phyloP scores from a whole-genome alignment of 1,140 invertebrate species.

The Pissodes strobi region DNA sequence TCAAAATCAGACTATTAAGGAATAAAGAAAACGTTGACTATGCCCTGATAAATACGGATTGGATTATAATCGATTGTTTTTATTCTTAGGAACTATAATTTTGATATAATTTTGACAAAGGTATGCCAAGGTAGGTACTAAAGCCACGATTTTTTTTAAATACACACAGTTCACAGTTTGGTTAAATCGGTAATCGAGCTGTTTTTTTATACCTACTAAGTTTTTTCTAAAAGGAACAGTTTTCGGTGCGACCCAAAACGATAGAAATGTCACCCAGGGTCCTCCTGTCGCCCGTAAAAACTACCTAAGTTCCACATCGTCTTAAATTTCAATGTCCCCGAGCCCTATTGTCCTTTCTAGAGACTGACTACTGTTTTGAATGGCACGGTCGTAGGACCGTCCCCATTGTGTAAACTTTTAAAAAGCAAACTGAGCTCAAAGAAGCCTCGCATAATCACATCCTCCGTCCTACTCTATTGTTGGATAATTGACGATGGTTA shows the following conservation, averaged over 20 bases:
- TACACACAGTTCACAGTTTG: too few relatives aligned
- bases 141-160: too few relatives aligned
- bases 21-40: too few relatives aligned
- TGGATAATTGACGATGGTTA: constrained; percentile 3
- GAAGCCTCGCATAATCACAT: constrained; percentile 26
- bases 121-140: too few relatives aligned
- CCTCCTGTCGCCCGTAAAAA: constrained; percentile 9
- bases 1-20: too few relatives aligned
- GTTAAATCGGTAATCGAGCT: constrained; percentile 6
- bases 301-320: constrained; percentile 18
- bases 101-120: too few relatives aligned
- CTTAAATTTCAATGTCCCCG: constrained; percentile 32
- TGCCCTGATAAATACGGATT: too few relatives aligned
- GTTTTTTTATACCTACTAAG: constrained; percentile 3
- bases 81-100: too few relatives aligned
- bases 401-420: constrained; percentile 22
- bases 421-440: constrained; percentile 21
- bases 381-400: constrained; percentile 18
- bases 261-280: constrained; percentile 21
- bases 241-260: not conserved
- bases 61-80: too few relatives aligned
- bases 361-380: constrained; percentile 23
- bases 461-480: constrained; percentile 5
- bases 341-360: constrained; percentile 18
- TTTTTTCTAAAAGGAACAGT: not conserved